These are phyloP conservation scores for Stigmatopora argus DNA, from an alignment of 2,113 vertebrate species.

Conservation along the genomic window DNA sequence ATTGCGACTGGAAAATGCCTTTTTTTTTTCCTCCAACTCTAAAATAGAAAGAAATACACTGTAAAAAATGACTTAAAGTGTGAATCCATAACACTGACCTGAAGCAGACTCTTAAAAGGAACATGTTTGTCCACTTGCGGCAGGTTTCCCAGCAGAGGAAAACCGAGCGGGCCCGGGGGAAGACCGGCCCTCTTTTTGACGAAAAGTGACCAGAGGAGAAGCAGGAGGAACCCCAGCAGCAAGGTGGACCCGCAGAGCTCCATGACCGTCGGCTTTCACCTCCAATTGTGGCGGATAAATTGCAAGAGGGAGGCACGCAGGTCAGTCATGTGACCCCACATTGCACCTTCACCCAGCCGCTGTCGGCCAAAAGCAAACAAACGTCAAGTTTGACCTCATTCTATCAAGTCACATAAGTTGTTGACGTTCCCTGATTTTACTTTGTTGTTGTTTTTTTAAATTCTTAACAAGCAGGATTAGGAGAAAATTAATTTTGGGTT, in stretches of 20 bases:
- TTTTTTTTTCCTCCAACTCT: too few relatives aligned
- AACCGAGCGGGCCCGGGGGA: constrained; percentile 60
- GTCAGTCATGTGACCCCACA: constrained; percentile 1
- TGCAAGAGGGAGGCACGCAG: constrained; percentile 1
- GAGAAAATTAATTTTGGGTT: too few relatives aligned
- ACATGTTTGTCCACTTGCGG: constrained; percentile 43
- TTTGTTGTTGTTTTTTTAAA: too few relatives aligned
- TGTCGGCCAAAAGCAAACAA: not conserved
- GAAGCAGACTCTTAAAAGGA: constrained; percentile 55
- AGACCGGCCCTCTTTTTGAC: constrained; percentile 20
- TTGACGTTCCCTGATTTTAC: too few relatives aligned
- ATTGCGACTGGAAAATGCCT: too few relatives aligned
- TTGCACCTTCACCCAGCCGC: constrained; percentile 8
- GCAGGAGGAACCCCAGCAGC: constrained; percentile 35
- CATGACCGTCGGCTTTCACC: constrained; percentile 29
- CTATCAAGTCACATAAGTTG: too few relatives aligned
- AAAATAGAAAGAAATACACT: too few relatives aligned
- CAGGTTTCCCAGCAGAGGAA: constrained; percentile 65
- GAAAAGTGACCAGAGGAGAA: constrained; percentile 42
- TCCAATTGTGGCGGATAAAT: not conserved
- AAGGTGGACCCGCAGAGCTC: constrained; percentile 38
- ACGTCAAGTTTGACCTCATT: not conserved
- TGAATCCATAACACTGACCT: constrained; percentile 40
- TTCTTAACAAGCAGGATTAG: too few relatives aligned
- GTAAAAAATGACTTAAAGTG: not conserved